Base-by-base conservation (phyloP, 2,797 vertebrate species). In the Xerus rutilus region DNA sequence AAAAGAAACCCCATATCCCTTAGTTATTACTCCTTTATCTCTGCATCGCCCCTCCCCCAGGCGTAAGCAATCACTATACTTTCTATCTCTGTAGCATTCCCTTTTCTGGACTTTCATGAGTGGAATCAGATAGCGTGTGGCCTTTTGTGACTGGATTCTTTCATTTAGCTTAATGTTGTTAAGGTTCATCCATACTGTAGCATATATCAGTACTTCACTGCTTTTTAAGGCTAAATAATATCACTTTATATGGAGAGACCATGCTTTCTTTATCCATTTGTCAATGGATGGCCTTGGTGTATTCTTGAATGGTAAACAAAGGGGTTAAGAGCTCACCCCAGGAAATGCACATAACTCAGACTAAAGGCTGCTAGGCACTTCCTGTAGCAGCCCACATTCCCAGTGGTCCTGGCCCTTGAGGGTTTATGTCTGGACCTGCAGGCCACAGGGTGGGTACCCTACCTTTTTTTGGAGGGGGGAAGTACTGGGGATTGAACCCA, bases 331-430 rank as follows among this genome's bases (percentile, higher is more conserved):
- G 67, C 32, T 23, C 23, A 12, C 32, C 10, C 8, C 9, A 25
- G 59, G 47, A 23, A n/a, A 0, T 12, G 39, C 1, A 47, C 12
- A 5, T 11, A 76, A 7, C 14, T 39, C 0, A 0, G 39, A 7
- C 43, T 85, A 35, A 65, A 83, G 52, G 32, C 9, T 30, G 35
- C 39, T n/a, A 21, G 35, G 39, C 25, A 3, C 81, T 78, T 81
- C n/a, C 54, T 73, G 35, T 1, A 32, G 59, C 67, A 77, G 32
- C 13, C 43, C 17, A 28, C 39, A 32, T 6, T 65, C 45, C 32
- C 15, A 9, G 17, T n/a, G 35, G 64, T 57, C 7, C 4, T 30
- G 12, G 49, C 21, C 28, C 35, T 82, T 52, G 15, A 13, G 47
- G 18, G 21, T 28, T 13, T 76, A 15, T 25, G 62, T 45, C 43